Evolutionary conservation across 2,113 vertebrate genomes (phyloP).

Genomic region (Seriola quinqueradiata): DNA sequence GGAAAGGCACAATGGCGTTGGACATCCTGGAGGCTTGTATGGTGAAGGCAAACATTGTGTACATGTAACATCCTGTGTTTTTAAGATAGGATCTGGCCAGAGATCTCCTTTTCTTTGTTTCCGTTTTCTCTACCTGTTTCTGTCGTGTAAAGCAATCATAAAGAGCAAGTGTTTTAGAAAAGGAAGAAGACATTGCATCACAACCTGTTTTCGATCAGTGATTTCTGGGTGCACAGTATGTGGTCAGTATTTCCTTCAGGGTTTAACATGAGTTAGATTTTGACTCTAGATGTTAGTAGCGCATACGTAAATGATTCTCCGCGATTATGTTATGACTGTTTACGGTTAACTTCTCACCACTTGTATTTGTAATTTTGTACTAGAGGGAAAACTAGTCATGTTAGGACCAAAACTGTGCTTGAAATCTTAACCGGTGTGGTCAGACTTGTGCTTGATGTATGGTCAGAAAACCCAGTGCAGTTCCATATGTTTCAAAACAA

Average conservation of each 20-base stretch:
- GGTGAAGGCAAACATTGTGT: not conserved
- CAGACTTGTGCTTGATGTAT: not conserved
- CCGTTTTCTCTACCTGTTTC: not conserved
- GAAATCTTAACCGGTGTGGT: not conserved
- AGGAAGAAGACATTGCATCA: slow-evolving; percentile 35
- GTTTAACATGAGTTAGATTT: slow-evolving; percentile 6
- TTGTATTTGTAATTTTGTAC: not conserved
- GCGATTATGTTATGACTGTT: not conserved
- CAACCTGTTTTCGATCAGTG: slow-evolving; percentile 59
- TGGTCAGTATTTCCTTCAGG: slow-evolving; percentile 27
- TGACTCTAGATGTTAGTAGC: slow-evolving; percentile 25
- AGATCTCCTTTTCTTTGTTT: slow-evolving; percentile 16
- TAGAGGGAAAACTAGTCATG: not conserved
- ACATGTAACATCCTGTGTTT: slow-evolving; percentile 6
- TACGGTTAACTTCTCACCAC: slow-evolving; percentile 10
- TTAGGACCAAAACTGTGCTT: not conserved
- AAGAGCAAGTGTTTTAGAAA: slow-evolving; percentile 4
- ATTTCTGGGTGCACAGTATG: slow-evolving; percentile 36
- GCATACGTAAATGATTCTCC: slow-evolving; percentile 17
- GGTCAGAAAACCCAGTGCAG: not conserved
- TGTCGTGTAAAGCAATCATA: not conserved
- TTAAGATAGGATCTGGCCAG: slow-evolving; percentile 8
- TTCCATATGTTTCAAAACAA: slow-evolving; percentile 2
- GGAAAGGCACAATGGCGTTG: not conserved
- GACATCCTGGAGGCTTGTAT: slow-evolving; percentile 3